These are phyloP conservation scores for Schizopygopsis malacanthus DNA, from an alignment of 2,797 vertebrate genomes.

Conservation along the genomic window DNA sequence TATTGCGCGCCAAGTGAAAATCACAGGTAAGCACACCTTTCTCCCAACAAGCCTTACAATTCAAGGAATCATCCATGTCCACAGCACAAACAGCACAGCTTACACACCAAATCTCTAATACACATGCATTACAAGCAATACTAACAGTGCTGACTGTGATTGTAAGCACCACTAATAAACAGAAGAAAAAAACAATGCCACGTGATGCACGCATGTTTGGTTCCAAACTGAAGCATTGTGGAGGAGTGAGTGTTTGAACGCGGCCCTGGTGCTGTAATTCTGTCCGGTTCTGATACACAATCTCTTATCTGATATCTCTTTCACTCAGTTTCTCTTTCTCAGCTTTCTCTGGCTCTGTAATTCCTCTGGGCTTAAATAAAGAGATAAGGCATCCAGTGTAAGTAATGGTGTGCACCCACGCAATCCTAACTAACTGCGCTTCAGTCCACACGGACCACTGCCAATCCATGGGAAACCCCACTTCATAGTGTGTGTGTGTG, in stretches of 20 bases:
- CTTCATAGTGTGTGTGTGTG: slow-evolving; percentile 15
- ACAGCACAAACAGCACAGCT: neutral
- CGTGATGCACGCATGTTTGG: neutral
- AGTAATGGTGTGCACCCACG: slow-evolving; percentile 53
- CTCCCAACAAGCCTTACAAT: neutral
- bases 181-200: neutral
- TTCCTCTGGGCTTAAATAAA: slow-evolving; percentile 49
- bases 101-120: neutral
- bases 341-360: slow-evolving; percentile 37
- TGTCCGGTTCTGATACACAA: slow-evolving; percentile 27
- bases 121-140: neutral
- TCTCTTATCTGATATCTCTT: slow-evolving; percentile 44
- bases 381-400: slow-evolving; percentile 54
- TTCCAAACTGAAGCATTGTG: slow-evolving; percentile 4
- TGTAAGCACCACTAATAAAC: neutral
- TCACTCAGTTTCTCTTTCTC: slow-evolving; percentile 43
- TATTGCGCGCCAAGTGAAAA: neutral
- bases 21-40: neutral
- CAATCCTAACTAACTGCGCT: slow-evolving; percentile 54
- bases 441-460: slow-evolving; percentile 50
- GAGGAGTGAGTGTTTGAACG: slow-evolving; percentile 19
- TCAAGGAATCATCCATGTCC: neutral
- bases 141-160: neutral
- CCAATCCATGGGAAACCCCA: slow-evolving; percentile 37
- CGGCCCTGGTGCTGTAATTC: slow-evolving; percentile 8